A percentile compares a stretch with the other conserved stretches of the same genome.
Conservation (phyloP, 2,113 vertebrate species). For the Globicephala melas region DNA sequence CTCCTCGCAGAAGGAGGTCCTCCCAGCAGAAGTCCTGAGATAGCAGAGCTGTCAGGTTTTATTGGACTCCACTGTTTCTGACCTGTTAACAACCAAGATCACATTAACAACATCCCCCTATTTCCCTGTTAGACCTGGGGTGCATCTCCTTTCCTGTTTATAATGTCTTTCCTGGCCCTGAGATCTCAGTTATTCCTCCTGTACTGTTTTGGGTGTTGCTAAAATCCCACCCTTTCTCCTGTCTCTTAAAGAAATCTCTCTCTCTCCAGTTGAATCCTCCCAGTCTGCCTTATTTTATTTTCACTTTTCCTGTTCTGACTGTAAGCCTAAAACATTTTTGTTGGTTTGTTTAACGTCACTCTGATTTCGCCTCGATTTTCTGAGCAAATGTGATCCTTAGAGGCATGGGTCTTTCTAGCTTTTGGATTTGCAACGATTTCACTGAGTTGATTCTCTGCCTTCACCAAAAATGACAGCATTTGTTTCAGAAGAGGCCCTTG, state of each 20-base stretch:
- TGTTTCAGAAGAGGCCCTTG: neutral
- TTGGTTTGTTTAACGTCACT: neutral
- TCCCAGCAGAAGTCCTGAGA: neutral
- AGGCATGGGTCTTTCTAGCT: neutral
- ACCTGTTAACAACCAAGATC: neutral
- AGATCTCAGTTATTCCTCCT: neutral
- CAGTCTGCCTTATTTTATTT: neutral
- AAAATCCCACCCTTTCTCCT: neutral
- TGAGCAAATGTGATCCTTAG: neutral
- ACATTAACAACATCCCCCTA: fast-evolving
- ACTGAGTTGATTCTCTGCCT: neutral
- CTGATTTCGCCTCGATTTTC: neutral
- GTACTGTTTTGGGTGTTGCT: neutral
- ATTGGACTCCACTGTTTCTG: neutral
- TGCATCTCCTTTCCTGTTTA: too few species aligned
- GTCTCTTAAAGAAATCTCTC: neutral
- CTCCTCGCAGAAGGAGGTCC: neutral
- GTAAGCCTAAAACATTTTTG: neutral
- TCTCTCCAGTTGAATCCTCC: neutral
- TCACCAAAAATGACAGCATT: neutral
- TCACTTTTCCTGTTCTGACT: neutral
- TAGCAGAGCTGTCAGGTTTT: too few species aligned
- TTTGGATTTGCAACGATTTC: neutral
- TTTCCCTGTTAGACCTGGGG: too few species aligned
- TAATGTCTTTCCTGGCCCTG: neutral